Evolutionary conservation across 1,140 invertebrate genomes (phyloP), one percentile per base, ranked within the genome.

Genomic region (Drosophila seguyi): DNA sequence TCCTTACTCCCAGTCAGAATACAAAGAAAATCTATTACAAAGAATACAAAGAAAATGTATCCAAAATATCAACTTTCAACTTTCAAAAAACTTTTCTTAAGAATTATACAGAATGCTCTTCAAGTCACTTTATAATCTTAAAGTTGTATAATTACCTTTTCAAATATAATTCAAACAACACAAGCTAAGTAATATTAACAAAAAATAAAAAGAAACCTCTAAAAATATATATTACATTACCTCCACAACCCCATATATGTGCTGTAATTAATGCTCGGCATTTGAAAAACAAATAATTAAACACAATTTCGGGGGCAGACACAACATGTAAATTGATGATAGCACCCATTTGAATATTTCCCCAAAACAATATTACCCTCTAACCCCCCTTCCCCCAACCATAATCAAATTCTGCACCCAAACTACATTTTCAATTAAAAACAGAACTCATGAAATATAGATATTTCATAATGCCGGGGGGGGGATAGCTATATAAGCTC

Each of bases 371-470:
- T 56, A 27, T 62, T 18, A 7, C 25, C n/a, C n/a, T n/a, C n/a
- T n/a, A n/a, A 31, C 29, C 8, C 29, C 13, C 10, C 29, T 10
- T 25, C 6, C 6, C 38, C 27, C 27, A 22, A 10, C 14, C 14
- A 16, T 44, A 41, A 77, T 52, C 50, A 42, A 53, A 57, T 50
- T 65, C 16, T 31, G 36, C 41, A 25, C 42, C 11, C 20, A 22
- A 45, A 52, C 29, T 52, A 52, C 53, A 57, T 27, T 60, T 69
- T 67, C 65, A 79, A 74, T 41, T 61, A 77, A 76, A 75, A 71
- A 79, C 69, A 31, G 7, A 65, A 56, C 67, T 53, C 65, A 77
- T 75, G 60, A 66, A 71, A 84, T 66, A 81, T 53, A 66, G 44
- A 80, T 79, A 58, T 86, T 85, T 86, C 65, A 44, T 50, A 72